Evolutionary conservation across 2,888 invertebrate species (phyloP), one percentile per base, ranked within the genome.

Genomic region (Vanessa cardui): DNA sequence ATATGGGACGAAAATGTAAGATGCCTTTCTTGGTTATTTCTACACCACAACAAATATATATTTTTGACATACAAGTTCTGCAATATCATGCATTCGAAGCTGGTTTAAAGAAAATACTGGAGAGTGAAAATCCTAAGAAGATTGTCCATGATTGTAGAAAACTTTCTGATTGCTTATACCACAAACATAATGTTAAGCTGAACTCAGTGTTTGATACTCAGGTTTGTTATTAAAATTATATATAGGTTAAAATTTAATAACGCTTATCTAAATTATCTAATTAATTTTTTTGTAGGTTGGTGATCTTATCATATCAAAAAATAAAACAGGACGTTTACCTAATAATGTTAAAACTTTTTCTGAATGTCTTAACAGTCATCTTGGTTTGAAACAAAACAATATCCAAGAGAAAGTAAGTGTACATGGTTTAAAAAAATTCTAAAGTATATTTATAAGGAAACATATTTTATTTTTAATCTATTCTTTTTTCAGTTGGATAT

Each of bases 181-280:
- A 94, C 78, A 93, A 94, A 76, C 94, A 94, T 79, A 86, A 89
- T 80, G 90, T 94, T 15, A 88, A 90, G 74, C 80, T 95, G 62
- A 82, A 86, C 67, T 94, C 94, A 75, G 89, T 95, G 49, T 95
- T 94, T 90, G 95, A 95, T 79, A 94, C 94, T 71, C 93, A 94
- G 89, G 93, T 93, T 59, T 20, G 9, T 47, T 15, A 26, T n/a
- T 58, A n/a, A 47, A 18, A 45, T n/a, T 15, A 20, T 5, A 21
- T 4, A 12, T 21, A 21, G 15, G 3, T 16, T 4, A 1, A n/a
- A 31, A n/a, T 47, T 58, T 33, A 33, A 9, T 46, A 15, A 60
- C n/a, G 31, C 4, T 31, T 16, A 16, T 46, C n/a, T 54, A 47
- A 63, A 26, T 39, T 12, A 61, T 50, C n/a, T n/a, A n/a, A n/a